Conservation (phyloP, 1,140 invertebrate genomes). For the Drosophila virilis region DNA sequence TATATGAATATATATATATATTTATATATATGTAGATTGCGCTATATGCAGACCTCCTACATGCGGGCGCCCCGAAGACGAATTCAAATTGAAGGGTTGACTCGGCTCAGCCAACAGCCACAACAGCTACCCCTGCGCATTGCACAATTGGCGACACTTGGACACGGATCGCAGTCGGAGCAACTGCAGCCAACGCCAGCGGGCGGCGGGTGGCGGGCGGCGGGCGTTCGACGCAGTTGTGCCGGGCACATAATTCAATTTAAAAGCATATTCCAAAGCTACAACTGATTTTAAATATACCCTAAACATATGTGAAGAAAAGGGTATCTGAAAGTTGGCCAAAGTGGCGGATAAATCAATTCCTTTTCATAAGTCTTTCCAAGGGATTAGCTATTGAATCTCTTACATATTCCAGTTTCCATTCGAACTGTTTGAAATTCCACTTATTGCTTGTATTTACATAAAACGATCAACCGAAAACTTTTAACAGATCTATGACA, state of each 20-base stretch:
- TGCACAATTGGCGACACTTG: constrained; percentile 69
- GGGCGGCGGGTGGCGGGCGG: constrained; percentile 11
- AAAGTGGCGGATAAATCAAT: not conserved
- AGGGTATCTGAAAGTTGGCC: not conserved
- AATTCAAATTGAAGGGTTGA: constrained; percentile 67
- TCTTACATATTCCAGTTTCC: too few species aligned
- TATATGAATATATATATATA: constrained; percentile 3
- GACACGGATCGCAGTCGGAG: constrained; percentile 48
- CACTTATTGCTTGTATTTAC: too few species aligned
- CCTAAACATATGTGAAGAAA: not conserved
- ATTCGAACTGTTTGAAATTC: too few species aligned
- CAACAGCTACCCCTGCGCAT: not conserved
- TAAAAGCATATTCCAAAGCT: constrained; percentile 35
- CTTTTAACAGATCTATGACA: too few species aligned
- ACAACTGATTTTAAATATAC: constrained; percentile 13
- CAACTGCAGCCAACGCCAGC: constrained; percentile 24
- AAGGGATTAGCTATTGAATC: too few species aligned
- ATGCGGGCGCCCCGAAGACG: constrained; percentile 77
- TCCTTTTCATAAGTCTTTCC: too few species aligned
- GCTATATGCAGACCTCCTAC: constrained; percentile 35
- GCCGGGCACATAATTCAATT: constrained; percentile 67
- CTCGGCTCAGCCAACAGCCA: not conserved
- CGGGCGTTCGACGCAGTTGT: not conserved
- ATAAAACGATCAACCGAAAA: too few species aligned
- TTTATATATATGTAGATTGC: constrained; percentile 12